Evolutionary conservation across 2,113 vertebrate genomes (phyloP).

Genomic region (Suricata suricatta): DNA sequence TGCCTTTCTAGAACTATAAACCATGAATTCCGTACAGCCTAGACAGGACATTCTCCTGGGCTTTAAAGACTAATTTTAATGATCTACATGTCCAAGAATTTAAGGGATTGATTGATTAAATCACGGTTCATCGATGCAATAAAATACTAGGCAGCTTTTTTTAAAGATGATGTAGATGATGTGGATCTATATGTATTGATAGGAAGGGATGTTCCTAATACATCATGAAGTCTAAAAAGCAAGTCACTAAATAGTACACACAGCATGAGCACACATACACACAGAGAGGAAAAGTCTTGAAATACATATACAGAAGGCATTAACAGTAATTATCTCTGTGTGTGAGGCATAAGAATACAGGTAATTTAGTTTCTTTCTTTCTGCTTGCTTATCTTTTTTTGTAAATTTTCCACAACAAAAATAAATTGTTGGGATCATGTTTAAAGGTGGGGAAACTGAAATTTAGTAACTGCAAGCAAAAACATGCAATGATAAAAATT

Average conservation of each 20-base stretch:
- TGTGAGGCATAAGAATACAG: background rate
- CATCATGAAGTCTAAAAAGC: constrained; percentile 49
- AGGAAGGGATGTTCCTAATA: constrained; percentile 34
- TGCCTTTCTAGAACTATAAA: background rate
- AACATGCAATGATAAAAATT: background rate
- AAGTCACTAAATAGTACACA: background rate
- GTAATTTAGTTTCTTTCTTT: background rate
- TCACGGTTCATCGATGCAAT: background rate
- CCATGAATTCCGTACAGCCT: background rate
- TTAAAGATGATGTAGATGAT: background rate
- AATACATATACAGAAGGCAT: background rate
- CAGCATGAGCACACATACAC: background rate
- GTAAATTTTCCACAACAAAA: constrained; percentile 46
- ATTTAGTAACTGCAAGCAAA: background rate
- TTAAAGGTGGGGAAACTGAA: background rate
- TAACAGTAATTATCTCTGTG: background rate
- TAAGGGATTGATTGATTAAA: background rate
- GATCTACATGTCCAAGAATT: background rate
- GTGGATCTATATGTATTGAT: constrained; percentile 49
- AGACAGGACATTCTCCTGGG: background rate
- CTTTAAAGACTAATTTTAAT: background rate
- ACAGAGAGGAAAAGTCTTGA: background rate
- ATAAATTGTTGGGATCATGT: background rate
- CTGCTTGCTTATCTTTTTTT: background rate
- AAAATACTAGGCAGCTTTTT: constrained; percentile 25